These are phyloP conservation scores for Anableps anableps DNA, from an alignment of 2,797 vertebrate species.

Conservation along the genomic window DNA sequence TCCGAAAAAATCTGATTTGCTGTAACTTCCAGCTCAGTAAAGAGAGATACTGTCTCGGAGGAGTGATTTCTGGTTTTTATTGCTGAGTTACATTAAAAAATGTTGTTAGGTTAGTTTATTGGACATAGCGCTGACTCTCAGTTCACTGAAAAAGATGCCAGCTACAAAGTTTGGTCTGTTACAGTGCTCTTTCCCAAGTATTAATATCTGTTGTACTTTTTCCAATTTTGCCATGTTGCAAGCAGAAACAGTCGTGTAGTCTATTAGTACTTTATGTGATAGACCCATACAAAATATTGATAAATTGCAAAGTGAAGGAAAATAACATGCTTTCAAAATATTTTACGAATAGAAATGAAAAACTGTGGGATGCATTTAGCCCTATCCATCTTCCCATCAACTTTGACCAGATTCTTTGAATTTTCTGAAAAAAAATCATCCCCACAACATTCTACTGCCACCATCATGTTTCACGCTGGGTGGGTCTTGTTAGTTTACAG, in stretches of 20 bases:
- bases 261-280: not conserved
- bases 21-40: conserved; percentile 22
- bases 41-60: conserved; percentile 19
- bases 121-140: conserved; percentile 7
- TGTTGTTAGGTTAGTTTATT: conserved; percentile 1
- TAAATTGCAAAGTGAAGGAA: not conserved
- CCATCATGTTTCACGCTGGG: no score
- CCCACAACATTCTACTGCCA: not conserved
- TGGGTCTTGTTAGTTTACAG: no score
- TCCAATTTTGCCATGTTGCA: not conserved
- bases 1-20: conserved; percentile 23
- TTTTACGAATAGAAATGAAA: not conserved
- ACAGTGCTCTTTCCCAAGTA: not conserved
- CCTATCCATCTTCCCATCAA: not conserved
- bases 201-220: not conserved
- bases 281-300: not conserved
- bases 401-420: not conserved
- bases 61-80: conserved; percentile 24
- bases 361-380: not conserved
- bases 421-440: not conserved
- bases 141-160: not conserved
- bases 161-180: conserved; percentile 1
- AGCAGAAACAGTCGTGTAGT: not conserved
- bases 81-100: conserved; percentile 22
- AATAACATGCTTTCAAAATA: not conserved